phyloP scores from a whole-genome alignment of 2,113 vertebrate genomes.

The Parotia lawesii region DNA sequence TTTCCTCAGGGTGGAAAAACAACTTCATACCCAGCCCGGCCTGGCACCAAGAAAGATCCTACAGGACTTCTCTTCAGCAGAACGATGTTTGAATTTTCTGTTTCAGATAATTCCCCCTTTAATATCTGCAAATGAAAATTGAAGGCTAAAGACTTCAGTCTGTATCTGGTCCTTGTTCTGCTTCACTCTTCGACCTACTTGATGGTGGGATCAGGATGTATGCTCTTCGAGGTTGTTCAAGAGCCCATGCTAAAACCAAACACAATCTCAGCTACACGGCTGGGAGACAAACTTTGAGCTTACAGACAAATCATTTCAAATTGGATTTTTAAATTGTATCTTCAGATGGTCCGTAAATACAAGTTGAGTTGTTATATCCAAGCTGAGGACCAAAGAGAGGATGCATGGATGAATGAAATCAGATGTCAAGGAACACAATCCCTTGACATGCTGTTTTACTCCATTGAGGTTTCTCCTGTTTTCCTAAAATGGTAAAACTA shows the following conservation, averaged over 20 bases:
- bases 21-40: background rate
- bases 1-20: background rate
- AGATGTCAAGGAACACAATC: background rate
- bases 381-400: background rate
- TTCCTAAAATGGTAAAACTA: background rate
- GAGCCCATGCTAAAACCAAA: background rate
- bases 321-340: background rate
- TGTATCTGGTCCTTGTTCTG: background rate
- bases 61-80: background rate
- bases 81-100: background rate
- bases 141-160: background rate
- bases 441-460: background rate
- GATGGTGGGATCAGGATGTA: background rate
- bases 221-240: background rate
- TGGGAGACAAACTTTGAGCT: background rate
- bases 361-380: background rate
- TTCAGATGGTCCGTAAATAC: background rate
- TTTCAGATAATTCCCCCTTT: background rate
- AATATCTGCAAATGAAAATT: background rate
- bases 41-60: background rate
- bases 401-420: background rate
- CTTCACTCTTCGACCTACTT: rapidly evolving
- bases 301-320: background rate
- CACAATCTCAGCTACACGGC: background rate
- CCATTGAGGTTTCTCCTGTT: background rate